phyloP scores from a whole-genome alignment of 2,888 invertebrate species.

The Coecobrya sp. region DNA sequence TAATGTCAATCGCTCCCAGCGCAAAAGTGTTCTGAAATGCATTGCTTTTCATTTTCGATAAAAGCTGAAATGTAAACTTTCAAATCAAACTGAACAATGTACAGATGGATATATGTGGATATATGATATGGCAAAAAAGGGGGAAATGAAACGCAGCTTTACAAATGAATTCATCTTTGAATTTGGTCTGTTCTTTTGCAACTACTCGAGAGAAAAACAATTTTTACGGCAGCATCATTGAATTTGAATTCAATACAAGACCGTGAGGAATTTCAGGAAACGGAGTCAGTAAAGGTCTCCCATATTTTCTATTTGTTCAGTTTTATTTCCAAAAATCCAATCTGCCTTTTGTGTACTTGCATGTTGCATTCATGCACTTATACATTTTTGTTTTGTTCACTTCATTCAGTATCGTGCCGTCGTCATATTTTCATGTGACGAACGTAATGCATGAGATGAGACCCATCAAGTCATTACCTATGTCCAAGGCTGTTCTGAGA shows the following conservation, averaged over 20 bases:
- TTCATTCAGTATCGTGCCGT: too few species aligned
- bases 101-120: not conserved
- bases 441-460: too few species aligned
- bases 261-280: too few species aligned
- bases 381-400: too few species aligned
- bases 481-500: slow-evolving; percentile 68
- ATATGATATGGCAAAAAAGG: not conserved
- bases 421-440: too few species aligned
- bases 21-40: not conserved
- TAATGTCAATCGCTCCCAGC: slow-evolving; percentile 35
- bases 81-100: not conserved
- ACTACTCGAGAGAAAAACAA: not conserved
- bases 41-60: slow-evolving; percentile 12
- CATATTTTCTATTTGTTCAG: too few species aligned
- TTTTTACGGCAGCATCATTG: not conserved
- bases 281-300: too few species aligned
- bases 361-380: too few species aligned
- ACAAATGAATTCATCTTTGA: not conserved
- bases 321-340: too few species aligned
- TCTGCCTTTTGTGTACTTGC: too few species aligned
- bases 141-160: not conserved
- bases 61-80: not conserved
- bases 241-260: too few species aligned
- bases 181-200: not conserved
- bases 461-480: slow-evolving; percentile 31